Base-by-base conservation (phyloP, 2,113 vertebrate species). In the Perca fluviatilis region DNA sequence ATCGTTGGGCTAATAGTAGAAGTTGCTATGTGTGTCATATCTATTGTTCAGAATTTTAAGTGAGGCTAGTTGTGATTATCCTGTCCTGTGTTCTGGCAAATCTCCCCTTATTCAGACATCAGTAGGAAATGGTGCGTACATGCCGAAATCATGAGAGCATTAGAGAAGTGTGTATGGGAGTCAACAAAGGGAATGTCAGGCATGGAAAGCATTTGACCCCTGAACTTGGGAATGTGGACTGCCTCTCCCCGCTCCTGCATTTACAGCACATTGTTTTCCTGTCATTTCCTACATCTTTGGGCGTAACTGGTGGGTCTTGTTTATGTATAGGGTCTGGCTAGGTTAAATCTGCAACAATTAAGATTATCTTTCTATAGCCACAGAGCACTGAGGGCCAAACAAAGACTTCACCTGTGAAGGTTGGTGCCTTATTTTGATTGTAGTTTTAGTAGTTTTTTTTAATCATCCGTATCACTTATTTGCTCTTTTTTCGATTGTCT, bases 181-280 rank as follows among this genome's bases (percentile, higher is more conserved):
- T 93, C 79, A 54, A 84, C 86, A 57, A 40, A 57, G 80, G 88
- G 91, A 93, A 92, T 94, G 85, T 86, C 16, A 85, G 73, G 69
- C 78, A 87, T n/a, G 86, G 82, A 15, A 86, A 80, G 64, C 63
- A 83, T 90, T 83, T 89, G 73, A 83, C 85, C 84, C 88, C 78
- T 90, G 77, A 90, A 70, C 87, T 80, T 72, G 51, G 8, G 46
- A 68, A 50, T 50, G 57, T 56, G 63, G 53, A 36, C 43, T 14
- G 13, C 21, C 25, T 56, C 82, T 74, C 74, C 51, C 66, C 53
- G 3, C 5, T 14, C n/a, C 23, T 57, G 3, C 65, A 23, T 84
- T 74, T 49, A 70, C 54, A 21, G 14, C 43, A 33, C 43, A 56
- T 50, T 33, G 65, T 54, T 43, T 69, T 69, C 21, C 57, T 74